These are phyloP conservation scores for Chelonoidis abingdonii DNA, from an alignment of 2,113 vertebrate genomes.

Conservation along the genomic window DNA sequence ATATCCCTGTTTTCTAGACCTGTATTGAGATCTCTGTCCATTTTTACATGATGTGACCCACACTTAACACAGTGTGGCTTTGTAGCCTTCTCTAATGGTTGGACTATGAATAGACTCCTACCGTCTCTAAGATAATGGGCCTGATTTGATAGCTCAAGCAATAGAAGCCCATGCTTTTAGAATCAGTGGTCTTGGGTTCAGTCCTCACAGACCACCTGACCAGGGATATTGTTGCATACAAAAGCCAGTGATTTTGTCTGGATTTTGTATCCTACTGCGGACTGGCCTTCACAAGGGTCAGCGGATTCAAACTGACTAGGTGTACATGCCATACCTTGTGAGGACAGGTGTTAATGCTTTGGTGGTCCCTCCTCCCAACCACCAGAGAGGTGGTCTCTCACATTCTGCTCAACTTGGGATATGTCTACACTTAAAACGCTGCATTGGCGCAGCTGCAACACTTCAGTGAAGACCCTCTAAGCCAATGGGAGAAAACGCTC, in stretches of 20 bases:
- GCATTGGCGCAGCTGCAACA: background rate
- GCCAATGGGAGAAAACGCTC: background rate
- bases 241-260: background rate
- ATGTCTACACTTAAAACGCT: background rate
- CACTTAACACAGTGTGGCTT: background rate
- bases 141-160: fast-evolving
- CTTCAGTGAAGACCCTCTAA: background rate
- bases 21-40: background rate
- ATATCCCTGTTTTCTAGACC: background rate
- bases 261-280: background rate
- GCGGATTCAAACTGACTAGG: background rate
- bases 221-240: background rate
- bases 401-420: background rate
- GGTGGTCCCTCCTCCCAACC: background rate
- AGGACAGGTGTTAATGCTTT: background rate
- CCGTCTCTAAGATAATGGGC: background rate
- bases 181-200: fast-evolving
- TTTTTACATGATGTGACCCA: background rate
- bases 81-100: background rate
- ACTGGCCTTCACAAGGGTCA: background rate
- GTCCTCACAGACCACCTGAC: background rate
- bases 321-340: background rate
- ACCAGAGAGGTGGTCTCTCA: background rate
- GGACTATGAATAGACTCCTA: background rate
- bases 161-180: background rate